A percentile compares a stretch with the other conserved stretches of the same genome.
phyloP scores from a whole-genome alignment of 1,140 invertebrate species.

The Drosophila seguyi region DNA sequence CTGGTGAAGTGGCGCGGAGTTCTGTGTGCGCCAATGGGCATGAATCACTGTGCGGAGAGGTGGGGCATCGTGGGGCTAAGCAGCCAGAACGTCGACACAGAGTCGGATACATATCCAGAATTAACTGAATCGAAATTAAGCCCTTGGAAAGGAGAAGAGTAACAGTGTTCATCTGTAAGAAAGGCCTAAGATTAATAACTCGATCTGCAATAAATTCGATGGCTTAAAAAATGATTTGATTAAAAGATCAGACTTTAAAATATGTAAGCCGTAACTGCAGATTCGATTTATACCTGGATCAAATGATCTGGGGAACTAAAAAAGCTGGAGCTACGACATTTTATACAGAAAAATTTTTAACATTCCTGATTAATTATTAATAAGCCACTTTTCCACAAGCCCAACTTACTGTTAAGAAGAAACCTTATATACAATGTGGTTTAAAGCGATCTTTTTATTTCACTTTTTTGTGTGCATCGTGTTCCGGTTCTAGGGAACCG shows the following conservation, averaged over 20 bases:
- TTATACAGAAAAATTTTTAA: background rate
- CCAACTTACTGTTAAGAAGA: background rate
- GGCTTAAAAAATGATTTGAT: background rate
- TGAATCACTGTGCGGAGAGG: constrained; percentile 60
- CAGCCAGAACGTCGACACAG: constrained; percentile 65
- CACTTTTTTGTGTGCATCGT: background rate
- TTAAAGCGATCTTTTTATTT: background rate
- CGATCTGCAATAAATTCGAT: background rate
- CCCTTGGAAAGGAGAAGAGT: background rate
- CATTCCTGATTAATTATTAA: background rate
- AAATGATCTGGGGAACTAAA: no score
- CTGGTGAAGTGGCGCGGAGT: constrained; percentile 24
- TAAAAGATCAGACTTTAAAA: background rate
- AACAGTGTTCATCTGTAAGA: background rate
- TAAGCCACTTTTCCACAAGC: background rate
- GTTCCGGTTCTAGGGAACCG: constrained; percentile 36
- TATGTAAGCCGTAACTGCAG: no score
- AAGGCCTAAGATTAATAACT: no score
- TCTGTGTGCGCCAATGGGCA: constrained; percentile 74
- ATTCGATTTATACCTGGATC: no score
- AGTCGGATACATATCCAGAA: constrained; percentile 6
- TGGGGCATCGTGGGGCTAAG: constrained; percentile 37
- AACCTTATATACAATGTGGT: background rate
- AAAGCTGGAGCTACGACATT: no score
- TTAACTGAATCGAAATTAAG: constrained; percentile 6